Base-by-base conservation (phyloP, 2,888 invertebrate genomes). In the Baccha elongata region DNA sequence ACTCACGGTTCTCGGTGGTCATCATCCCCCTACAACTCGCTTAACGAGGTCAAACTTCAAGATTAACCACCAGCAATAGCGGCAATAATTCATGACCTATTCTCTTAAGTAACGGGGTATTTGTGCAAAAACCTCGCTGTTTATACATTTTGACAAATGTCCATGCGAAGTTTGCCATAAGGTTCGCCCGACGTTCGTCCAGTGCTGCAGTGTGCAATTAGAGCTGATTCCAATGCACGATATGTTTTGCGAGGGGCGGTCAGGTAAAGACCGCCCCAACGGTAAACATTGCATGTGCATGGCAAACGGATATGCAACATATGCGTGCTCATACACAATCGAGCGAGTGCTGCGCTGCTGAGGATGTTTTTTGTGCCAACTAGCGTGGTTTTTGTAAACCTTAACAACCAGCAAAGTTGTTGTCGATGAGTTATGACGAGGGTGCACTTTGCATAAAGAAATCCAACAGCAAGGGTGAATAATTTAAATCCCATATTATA, bases 271-370 rank as follows among this genome's bases (percentile, higher is more conserved):
- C 78, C 83, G 83, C 83, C 83, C 78, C 53, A 83, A 78, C 72
- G 78, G 83, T 83, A 83, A 83, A 83, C 78, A 83, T 83, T 83
- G 83, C 83, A 83, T 83, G 83, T 83, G 78, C 83, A 83, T 60
- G 83, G 76, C 83, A 83, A 83, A 76, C 83, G 83, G 83, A 83
- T 83, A 83, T 83, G 83, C 76, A 76, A 76, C 76, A 83, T 76
- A 76, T 83, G 83, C 83, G 83, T 83, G 83, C 83, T 78, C 83
- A 83, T 83, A 83, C 83, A 83, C 83, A 83, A 83, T 83, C 78
- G 64, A 73, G 62, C 68, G 62, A 73, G 58, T 55, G 62, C 53
- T 76, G 48, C 32, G 48, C 44, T 44, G 17, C 60, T 58, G 21
- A 35, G 32, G 62, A 21, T 15, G 52, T 50, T 78, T 67, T 53